Percentiles rank a stretch among this genome's conserved stretches.
phyloP scores from a whole-genome alignment of 2,113 vertebrate genomes.

The Trogon surrucura region DNA sequence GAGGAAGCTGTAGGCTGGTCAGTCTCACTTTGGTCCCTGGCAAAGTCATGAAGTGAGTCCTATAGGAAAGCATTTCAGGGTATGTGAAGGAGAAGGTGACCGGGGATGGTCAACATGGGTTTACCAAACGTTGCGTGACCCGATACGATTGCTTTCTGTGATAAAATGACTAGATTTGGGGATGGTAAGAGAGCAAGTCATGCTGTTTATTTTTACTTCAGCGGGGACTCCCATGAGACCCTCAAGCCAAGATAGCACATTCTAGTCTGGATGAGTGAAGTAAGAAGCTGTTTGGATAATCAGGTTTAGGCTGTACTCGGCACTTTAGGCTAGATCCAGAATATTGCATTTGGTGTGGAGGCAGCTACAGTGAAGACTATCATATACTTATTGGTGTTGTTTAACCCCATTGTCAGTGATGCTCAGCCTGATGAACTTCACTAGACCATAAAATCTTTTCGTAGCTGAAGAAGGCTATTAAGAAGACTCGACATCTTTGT shows the following conservation, averaged over 20 bases:
- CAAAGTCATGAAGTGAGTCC: not conserved
- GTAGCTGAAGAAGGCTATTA: not conserved
- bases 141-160: not conserved
- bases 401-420: not conserved
- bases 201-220: not conserved
- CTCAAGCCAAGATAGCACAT: not conserved
- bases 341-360: not conserved
- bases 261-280: not conserved
- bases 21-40: not conserved
- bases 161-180: rapidly evolving
- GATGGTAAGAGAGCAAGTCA: not conserved
- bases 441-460: not conserved
- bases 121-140: not conserved
- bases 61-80: not conserved
- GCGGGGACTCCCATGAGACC: not conserved
- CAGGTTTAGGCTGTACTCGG: not conserved
- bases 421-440: not conserved
- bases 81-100: not conserved
- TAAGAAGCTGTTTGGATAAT: not conserved
- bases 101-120: not conserved
- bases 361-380: not conserved
- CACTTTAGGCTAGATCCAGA: not conserved
- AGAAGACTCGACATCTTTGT: not conserved
- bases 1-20: not conserved
- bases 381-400: not conserved